These are phyloP conservation scores for Morus bassanus DNA, from an alignment of 2,797 vertebrate species.

Conservation along the genomic window DNA sequence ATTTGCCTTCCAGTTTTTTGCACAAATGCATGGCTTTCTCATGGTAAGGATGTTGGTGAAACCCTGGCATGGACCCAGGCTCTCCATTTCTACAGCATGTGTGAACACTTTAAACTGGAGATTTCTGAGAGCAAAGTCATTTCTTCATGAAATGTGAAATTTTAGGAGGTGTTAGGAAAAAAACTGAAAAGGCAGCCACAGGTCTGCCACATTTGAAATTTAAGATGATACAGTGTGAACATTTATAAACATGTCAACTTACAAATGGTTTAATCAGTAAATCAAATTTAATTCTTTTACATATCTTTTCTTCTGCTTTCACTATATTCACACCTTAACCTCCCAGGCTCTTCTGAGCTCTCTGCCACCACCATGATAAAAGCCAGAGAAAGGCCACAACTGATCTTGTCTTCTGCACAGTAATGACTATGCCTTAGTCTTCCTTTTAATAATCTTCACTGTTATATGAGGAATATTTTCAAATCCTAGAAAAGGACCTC, in stretches of 20 bases:
- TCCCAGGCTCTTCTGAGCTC: neutral
- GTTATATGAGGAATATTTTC: neutral
- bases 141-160: neutral
- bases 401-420: neutral
- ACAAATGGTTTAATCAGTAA: neutral
- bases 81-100: neutral
- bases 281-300: neutral
- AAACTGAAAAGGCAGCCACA: neutral
- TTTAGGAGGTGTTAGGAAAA: neutral
- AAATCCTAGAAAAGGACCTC: neutral
- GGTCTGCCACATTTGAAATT: slow-evolving; percentile 11
- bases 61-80: neutral
- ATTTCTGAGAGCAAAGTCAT: neutral
- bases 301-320: neutral
- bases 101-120: neutral
- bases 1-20: neutral
- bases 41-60: neutral
- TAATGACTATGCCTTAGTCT: neutral
- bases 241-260: neutral
- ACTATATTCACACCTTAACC: neutral
- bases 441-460: neutral
- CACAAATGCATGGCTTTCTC: neutral
- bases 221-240: neutral
- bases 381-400: neutral
- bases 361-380: neutral